Evolutionary conservation across 2,888 invertebrate genomes (phyloP).

Genomic region (Hyalella azteca): DNA sequence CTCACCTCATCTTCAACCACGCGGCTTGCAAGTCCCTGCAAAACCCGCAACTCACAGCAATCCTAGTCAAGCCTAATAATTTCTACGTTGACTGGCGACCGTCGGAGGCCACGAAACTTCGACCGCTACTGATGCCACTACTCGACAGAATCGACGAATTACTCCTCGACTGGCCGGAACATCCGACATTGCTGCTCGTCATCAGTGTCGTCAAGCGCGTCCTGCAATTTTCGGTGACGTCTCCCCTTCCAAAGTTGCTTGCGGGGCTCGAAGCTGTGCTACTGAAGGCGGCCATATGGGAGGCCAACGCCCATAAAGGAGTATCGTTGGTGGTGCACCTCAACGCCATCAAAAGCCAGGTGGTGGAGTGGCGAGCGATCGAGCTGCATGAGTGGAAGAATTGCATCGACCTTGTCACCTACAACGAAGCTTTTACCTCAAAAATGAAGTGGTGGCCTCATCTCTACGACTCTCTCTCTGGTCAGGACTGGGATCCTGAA

Average conservation of each 20-base stretch:
- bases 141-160: conserved; percentile 70
- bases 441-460: conserved; percentile 91
- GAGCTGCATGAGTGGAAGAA: conserved; percentile 89
- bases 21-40: conserved; percentile 43
- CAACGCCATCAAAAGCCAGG: conserved; percentile 76
- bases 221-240: conserved; percentile 74
- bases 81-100: conserved; percentile 86
- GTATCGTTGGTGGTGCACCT: conserved; percentile 80
- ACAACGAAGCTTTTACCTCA: conserved; percentile 68
- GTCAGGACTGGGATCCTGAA: background rate
- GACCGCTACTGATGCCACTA: conserved; percentile 74
- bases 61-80: conserved; percentile 66
- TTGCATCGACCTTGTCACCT: conserved; percentile 74
- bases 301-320: conserved; percentile 82
- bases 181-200: conserved; percentile 79
- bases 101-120: conserved; percentile 75
- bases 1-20: conserved; percentile 48
- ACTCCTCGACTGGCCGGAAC: conserved; percentile 83
- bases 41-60: conserved; percentile 37
- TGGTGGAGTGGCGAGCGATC: conserved; percentile 88
- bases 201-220: conserved; percentile 63
- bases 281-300: conserved; percentile 81
- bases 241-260: conserved; percentile 85
- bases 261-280: conserved; percentile 89
- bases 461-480: conserved; percentile 68